Conservation (phyloP, 2,888 invertebrate genomes). For the Sinodicranocentrus sp. region DNA sequence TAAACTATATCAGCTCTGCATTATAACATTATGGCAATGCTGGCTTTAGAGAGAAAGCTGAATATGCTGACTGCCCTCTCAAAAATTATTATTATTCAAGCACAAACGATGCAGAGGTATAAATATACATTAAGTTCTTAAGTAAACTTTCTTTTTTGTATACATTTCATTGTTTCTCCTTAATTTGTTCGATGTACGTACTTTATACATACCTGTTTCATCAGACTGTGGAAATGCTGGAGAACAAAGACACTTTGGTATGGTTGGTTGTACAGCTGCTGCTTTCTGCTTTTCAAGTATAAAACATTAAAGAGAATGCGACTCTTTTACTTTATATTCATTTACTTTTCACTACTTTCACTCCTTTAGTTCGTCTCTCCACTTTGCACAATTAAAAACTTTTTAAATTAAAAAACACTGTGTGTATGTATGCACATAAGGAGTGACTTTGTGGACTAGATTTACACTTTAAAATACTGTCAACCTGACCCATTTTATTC, state of each 20-base stretch:
- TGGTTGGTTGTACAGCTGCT: neutral
- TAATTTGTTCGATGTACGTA: no score
- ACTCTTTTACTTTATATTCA: no score
- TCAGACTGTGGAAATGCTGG: neutral
- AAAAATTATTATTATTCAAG: neutral
- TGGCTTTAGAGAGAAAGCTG: neutral
- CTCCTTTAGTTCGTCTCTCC: neutral
- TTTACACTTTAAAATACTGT: no score
- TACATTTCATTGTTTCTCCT: no score
- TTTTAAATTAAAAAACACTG: neutral
- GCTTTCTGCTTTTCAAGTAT: no score
- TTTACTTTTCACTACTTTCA: neutral
- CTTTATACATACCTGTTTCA: neutral
- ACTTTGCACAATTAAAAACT: neutral
- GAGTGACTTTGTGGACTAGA: no score
- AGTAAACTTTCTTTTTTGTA: no score
- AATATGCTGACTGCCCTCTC: neutral
- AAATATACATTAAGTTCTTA: neutral
- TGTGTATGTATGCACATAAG: neutral
- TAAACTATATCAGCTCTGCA: neutral
- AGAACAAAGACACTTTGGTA: neutral
- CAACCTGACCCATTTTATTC: no score
- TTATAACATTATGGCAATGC: no score
- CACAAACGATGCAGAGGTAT: no score
- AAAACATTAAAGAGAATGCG: neutral